Evolutionary conservation across 1,140 invertebrate genomes (phyloP), one percentile per base, ranked within the genome.

Genomic region (Mylabris phalerata): DNA sequence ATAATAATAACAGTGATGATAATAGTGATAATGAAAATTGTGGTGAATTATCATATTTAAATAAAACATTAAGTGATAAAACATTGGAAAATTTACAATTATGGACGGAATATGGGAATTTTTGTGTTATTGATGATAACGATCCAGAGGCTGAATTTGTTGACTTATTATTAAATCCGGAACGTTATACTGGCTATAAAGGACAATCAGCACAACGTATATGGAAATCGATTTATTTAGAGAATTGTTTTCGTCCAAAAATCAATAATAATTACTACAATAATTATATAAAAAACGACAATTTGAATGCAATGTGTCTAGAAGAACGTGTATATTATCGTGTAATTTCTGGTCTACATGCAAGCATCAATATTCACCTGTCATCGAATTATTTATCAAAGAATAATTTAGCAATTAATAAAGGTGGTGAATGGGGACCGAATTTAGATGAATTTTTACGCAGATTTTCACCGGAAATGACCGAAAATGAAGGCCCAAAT

Each of bases 261-360:
- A 5, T 32, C 4, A 13, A 24, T 7, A 55, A 38, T n/a, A 40
- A 39, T 25, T 32, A 32, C 32, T 32, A 32, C 7, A 76, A 78
- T 32, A 76, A 78, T 55, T 84, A 82, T 57, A 77, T 82, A 55
- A 62, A 80, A 60, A 72, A 75, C 62, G 77, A 80, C 50, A 79
- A 82, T 67, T 64, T 84, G 44, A 77, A 78, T 40, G 78, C 81
- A 51, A 84, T 94, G 81, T 98, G 95, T 77, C 79, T 98, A 61
- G 97, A 99, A 66, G 97, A 98, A 74, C 78, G 95, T 66, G 91
- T 88, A 4, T 99, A 99, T 75, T 98, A 98, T 74, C 82, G 95
- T 72, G 86, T 93, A 19, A 85, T 99, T 63, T 99, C 96, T 39
- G 97, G 97, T 7, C 78, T 99, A n/a, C 97, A 99, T 77, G 82